Evolutionary conservation across 2,888 invertebrate genomes (phyloP).

Genomic region (Stenotaenia linearis): DNA sequence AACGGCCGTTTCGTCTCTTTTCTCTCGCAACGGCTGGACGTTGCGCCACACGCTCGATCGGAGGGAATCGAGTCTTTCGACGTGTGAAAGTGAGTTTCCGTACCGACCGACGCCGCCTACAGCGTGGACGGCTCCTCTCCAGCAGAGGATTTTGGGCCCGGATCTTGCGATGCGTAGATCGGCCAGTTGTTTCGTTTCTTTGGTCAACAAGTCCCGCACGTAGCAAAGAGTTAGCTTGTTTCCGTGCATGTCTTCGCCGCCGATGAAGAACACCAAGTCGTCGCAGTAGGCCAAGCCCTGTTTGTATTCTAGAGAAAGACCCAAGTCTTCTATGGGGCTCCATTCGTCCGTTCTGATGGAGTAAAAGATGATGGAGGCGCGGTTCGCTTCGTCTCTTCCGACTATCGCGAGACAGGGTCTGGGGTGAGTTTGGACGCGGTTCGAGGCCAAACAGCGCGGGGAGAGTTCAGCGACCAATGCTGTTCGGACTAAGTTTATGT

Average conservation of each 20-base stretch:
- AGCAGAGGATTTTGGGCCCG: neutral
- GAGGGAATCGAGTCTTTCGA: constrained; percentile 4
- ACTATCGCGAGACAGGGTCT: neutral
- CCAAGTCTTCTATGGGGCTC: constrained; percentile 13
- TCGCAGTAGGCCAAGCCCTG: neutral
- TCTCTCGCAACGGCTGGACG: constrained; percentile 21
- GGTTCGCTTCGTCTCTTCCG: constrained; percentile 28
- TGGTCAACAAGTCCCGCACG: neutral
- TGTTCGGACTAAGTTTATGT: neutral
- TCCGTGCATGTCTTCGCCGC: constrained; percentile 28
- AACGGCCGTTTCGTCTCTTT: neutral
- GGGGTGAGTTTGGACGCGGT: neutral
- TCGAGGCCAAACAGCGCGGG: neutral
- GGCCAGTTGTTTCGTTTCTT: neutral
- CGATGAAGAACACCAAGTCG: constrained; percentile 26
- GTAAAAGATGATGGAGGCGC: constrained; percentile 28
- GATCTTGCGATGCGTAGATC: neutral
- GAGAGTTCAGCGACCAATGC: neutral
- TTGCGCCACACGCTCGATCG: neutral
- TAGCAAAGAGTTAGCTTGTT: neutral
- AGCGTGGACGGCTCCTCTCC: neutral
- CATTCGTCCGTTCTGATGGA: neutral
- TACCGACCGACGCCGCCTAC: constrained; percentile 26
- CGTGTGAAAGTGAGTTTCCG: constrained; percentile 13
- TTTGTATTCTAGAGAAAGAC: constrained; percentile 9